Base-by-base conservation (phyloP, 2,797 vertebrate species). In the Mormyrus hasselquistii region DNA sequence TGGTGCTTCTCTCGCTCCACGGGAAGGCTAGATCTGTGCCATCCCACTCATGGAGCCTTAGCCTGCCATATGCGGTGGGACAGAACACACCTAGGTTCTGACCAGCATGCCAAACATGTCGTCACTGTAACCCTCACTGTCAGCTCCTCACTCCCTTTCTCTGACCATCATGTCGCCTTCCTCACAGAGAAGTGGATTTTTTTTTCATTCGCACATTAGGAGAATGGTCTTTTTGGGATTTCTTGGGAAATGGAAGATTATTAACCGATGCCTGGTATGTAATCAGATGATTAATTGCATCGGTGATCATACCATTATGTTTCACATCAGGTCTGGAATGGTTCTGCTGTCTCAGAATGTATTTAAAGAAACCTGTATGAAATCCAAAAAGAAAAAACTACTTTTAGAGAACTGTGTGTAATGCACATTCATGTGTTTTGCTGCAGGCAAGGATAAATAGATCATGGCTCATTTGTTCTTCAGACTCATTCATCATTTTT, bases 1-100 rank as follows among this genome's bases (percentile, higher is more conserved):
- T 94, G 93, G 49, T 93, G 94, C 94, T 93, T 93, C 91, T 93
- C 92, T 88, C 92, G 91, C 90, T 91, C 91, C 69, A 91, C 94
- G 91, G 92, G 93, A 95, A 94, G 93, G 94, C 93, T 90, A 93
- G 44, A 62, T 41, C 88, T 89, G 41, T 89, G 82, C 50, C 41
- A 89, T 85, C 82, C 94, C 91, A 93, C 92, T 84, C 25, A 4
- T 25, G 84, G 52, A 92, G 92, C 65, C 65, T 91, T n/a, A 92
- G 91, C 47, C 22, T 59, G 88, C 88, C 53, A 62, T 84, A 25
- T 82, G 76, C 53, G n/a, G 14, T 41, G 53, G 50, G 52, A 57
- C 76, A 19, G 76, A 8, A 73, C 49, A 82, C 87, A 55, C 38
- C 16, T 38, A 76, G 49, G 38, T 85, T 86, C 85, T 53, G 85